Percentiles rank a stretch among this genome's conserved stretches.
Evolutionary conservation across 2,113 vertebrate genomes (phyloP).

Genomic region (Austrofundulus limnaeus): DNA sequence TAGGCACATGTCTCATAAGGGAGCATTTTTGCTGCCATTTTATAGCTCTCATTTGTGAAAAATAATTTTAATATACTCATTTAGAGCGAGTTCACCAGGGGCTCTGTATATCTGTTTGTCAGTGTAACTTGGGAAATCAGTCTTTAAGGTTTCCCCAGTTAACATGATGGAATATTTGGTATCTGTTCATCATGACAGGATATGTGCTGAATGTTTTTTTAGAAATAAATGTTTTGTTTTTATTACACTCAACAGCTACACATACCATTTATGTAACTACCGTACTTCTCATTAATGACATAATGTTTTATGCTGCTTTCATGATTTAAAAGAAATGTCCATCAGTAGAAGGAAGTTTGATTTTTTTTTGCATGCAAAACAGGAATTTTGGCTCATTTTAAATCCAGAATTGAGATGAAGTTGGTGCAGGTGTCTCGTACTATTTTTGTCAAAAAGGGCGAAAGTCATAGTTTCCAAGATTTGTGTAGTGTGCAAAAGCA

Average conservation of each 20-base stretch:
- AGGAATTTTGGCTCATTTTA: conserved; percentile 22
- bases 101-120: conserved; percentile 18
- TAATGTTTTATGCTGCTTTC: conserved; percentile 12
- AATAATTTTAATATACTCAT: conserved; percentile 3
- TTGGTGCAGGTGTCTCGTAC: conserved; percentile 44
- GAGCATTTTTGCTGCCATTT: neutral
- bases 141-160: conserved; percentile 1
- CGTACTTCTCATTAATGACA: neutral
- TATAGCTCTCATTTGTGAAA: conserved; percentile 15
- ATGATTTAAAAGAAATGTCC: conserved; percentile 17
- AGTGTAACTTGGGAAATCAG: conserved; percentile 1
- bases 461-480: conserved; percentile 53
- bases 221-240: conserved; percentile 4
- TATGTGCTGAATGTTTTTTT: neutral
- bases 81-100: conserved; percentile 11
- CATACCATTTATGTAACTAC: neutral
- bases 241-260: neutral
- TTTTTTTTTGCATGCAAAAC: conserved; percentile 25
- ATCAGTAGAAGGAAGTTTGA: conserved; percentile 25
- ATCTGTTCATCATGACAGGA: neutral
- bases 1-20: neutral
- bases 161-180: conserved; percentile 1
- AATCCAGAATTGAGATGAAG: conserved; percentile 38
- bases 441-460: conserved; percentile 40
- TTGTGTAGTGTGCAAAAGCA: conserved; percentile 46